Conservation (phyloP, 2,888 invertebrate species). For the Thymelicus lineola region DNA sequence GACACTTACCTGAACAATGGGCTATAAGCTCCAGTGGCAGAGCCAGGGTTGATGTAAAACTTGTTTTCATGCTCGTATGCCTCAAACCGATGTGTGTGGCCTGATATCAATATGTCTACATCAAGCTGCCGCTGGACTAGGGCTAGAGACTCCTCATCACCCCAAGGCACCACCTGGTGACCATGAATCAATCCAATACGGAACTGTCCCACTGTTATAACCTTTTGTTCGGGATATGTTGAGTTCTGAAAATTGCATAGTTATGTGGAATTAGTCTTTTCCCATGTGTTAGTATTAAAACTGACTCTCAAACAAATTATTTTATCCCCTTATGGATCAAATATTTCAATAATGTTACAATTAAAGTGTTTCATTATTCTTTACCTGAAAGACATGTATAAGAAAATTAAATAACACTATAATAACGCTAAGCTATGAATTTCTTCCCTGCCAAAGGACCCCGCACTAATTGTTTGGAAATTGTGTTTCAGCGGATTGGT, state of each 20-base stretch:
- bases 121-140: slow-evolving; percentile 98
- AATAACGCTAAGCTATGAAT: too few relatives aligned
- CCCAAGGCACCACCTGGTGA: slow-evolving; percentile 99
- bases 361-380: too few relatives aligned
- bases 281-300: too few relatives aligned
- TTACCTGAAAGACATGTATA: too few relatives aligned
- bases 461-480: too few relatives aligned
- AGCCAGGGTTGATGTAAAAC: slow-evolving; percentile 99
- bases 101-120: slow-evolving; percentile 99
- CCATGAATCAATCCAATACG: slow-evolving; percentile 99
- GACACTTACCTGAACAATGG: slow-evolving; percentile 92
- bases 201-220: slow-evolving; percentile 99
- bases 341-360: too few relatives aligned
- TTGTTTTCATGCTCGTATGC: slow-evolving; percentile 99
- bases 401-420: too few relatives aligned
- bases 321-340: too few relatives aligned
- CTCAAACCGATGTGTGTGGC: slow-evolving; percentile 99
- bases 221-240: slow-evolving; percentile 98
- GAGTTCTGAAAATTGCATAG: slow-evolving; percentile 87
- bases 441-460: too few relatives aligned
- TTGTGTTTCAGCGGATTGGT: too few relatives aligned
- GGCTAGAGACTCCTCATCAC: slow-evolving; percentile 96
- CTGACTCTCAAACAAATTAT: too few relatives aligned
- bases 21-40: slow-evolving; percentile 99
- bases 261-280: not conserved